Base-by-base conservation (phyloP, 2,888 invertebrate genomes). In the Pinctada fucata region DNA sequence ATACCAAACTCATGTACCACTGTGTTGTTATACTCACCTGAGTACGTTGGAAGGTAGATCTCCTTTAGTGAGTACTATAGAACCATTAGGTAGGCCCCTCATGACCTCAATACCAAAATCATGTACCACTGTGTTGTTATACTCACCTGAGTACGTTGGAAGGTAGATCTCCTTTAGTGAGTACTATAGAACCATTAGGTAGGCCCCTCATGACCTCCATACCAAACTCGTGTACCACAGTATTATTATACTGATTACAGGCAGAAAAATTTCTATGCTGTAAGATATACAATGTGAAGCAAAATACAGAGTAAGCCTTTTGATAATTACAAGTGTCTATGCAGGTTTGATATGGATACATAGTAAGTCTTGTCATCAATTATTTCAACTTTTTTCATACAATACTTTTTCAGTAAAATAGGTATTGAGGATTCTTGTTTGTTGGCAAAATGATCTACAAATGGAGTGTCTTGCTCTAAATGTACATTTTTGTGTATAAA, bases 21-120 rank as follows among this genome's bases (percentile, higher is more conserved):
- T 13, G 82, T 80, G 80, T 90, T 91, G 10, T 79, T 70, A 71
- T 2, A 8, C 49, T 72, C 81, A 91, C 91, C 91, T 90, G 75
- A 91, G 83, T 16, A 88, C 82, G 82, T 89, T 91, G 8, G 91
- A 90, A 13, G 91, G 90, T 2, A 92, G 84, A 79, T 91, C 92
- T 13, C 92, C 92, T 75, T 90, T 88, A 16, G 90, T 89, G 10
- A 92, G 80, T 31, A 31, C 31, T 31, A 91, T 79, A n/a, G 91
- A 82, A 75, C 87, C 85, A 47, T 79, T 68, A 3, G 92, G 92
- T 78, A 92, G 82, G 45, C 82, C 85, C 13, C 85, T 75, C 51
- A 91, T 82, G 2, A 90, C 72, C 10, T 86, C 83, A 50, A 75
- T 71, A 31, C 89, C 91, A 84, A 91, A 91, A 74, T 91, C 90